Base-by-base conservation (phyloP, 2,888 invertebrate species). In the Temnothorax rugatulus region DNA sequence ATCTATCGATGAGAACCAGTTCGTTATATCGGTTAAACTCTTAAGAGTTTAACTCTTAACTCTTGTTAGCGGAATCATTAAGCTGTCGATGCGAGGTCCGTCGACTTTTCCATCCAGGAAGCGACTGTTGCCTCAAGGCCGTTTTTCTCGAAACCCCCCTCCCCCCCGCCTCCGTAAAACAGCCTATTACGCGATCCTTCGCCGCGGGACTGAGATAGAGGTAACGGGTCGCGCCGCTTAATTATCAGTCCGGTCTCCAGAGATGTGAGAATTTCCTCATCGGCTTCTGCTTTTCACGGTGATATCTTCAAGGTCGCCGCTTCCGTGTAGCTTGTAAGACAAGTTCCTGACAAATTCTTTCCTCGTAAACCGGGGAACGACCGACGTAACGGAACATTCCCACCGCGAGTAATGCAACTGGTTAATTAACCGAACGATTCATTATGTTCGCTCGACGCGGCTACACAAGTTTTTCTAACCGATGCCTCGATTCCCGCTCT, bases 331-430 rank as follows among this genome's bases (percentile, higher is more conserved):
- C 57, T 71, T 25, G 34, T 21, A 52, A 44, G 34, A 59, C 71
- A 47, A 71, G 59, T 81, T 71, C 38, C 13, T 47, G 59, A 50
- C 41, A 25, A 59, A 81, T 71, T 81, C 57, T 59, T 61, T 47
- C 41, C 52, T 69, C 34, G 57, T 69, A 47, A 47, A 71, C 57
- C 34, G 59, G 38, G 50, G 47, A 71, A 34, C 18, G 47, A 81
- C 4, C 18, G 47, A 81, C 4, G 59, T 81, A 81, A 79, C 79
- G 79, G 79, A 59, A 68, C 38, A 57, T 79, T 47, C 57, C 66
- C 47, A 47, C 18, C 2, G 59, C 2, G 59, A 15, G 57, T 25
- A 21, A 47, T 59, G 34, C 57, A 47, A 71, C 38, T 47, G 34
- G 71, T 59, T 81, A 50, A 59, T 71, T 81, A 61, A 81, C 34